Evolutionary conservation across 1,140 invertebrate genomes (phyloP).

Genomic region (Zaprionus taronus): DNA sequence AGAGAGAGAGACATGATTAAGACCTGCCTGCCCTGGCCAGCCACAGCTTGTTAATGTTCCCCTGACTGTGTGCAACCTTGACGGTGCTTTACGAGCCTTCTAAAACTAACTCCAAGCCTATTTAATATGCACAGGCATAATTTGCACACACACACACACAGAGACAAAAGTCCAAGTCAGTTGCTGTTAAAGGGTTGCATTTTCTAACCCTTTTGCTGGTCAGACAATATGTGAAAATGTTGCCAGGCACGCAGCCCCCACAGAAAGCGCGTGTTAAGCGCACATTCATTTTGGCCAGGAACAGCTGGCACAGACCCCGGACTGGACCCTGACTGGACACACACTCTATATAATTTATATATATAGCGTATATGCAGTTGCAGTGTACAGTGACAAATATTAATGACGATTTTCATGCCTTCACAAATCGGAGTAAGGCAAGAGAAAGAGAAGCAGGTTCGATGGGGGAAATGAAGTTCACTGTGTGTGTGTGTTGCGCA

Average conservation of each 20-base stretch:
- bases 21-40: not conserved
- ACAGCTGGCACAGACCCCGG: conserved; percentile 40
- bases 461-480: no score
- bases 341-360: conserved; percentile 68
- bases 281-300: conserved; percentile 66
- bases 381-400: conserved; percentile 82
- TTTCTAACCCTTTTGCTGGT: conserved; percentile 60
- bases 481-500: not conserved
- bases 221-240: conserved; percentile 69
- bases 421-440: conserved; percentile 49
- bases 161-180: not conserved
- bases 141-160: conserved; percentile 52
- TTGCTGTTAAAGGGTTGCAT: conserved; percentile 36
- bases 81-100: conserved; percentile 7
- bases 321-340: conserved; percentile 3
- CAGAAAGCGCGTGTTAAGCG: conserved; percentile 66
- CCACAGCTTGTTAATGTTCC: conserved; percentile 37
- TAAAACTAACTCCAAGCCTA: conserved; percentile 40
- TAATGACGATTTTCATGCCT: conserved; percentile 83
- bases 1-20: conserved; percentile 40
- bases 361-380: conserved; percentile 43
- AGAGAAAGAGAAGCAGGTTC: not conserved
- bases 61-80: conserved; percentile 12
- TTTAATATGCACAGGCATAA: conserved; percentile 82
- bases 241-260: conserved; percentile 59